Conservation (phyloP, 2,113 vertebrate species). For the Neogale vison region DNA sequence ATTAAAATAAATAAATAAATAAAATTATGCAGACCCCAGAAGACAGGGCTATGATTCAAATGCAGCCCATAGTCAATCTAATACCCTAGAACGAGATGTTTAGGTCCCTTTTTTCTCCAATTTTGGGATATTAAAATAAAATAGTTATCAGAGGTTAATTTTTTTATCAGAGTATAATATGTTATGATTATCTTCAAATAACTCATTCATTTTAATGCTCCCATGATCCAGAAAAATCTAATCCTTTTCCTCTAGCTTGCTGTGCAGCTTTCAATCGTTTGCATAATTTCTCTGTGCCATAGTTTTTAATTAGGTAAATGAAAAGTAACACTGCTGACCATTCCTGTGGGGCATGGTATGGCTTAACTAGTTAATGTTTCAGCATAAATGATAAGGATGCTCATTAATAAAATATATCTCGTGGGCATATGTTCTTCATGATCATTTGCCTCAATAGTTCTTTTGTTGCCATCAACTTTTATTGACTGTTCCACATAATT, state of each 20-base stretch:
- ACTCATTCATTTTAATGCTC: neutral
- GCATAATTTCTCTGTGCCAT: neutral
- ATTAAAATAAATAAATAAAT: neutral
- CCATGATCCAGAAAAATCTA: neutral
- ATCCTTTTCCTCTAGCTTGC: neutral
- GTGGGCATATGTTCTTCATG: slow-evolving; percentile 30
- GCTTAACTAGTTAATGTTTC: slow-evolving; percentile 59
- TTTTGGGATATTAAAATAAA: slow-evolving; percentile 31
- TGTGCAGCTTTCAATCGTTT: neutral
- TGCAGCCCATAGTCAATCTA: neutral
- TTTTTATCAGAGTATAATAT: neutral
- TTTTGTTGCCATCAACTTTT: slow-evolving; percentile 74
- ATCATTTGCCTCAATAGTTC: slow-evolving; percentile 61
- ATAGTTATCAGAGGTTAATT: neutral
- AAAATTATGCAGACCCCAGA: neutral
- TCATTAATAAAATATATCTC: slow-evolving; percentile 62
- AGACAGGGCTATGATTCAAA: neutral
- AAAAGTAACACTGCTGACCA: slow-evolving; percentile 53
- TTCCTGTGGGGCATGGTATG: neutral
- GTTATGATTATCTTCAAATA: neutral
- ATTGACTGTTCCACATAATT: slow-evolving; percentile 76
- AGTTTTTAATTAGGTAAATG: slow-evolving; percentile 50
- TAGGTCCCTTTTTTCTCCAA: neutral
- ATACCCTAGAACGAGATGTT: neutral
- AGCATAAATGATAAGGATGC: slow-evolving; percentile 21